Conservation (phyloP, 2,113 vertebrate species). For the Apus apus region DNA sequence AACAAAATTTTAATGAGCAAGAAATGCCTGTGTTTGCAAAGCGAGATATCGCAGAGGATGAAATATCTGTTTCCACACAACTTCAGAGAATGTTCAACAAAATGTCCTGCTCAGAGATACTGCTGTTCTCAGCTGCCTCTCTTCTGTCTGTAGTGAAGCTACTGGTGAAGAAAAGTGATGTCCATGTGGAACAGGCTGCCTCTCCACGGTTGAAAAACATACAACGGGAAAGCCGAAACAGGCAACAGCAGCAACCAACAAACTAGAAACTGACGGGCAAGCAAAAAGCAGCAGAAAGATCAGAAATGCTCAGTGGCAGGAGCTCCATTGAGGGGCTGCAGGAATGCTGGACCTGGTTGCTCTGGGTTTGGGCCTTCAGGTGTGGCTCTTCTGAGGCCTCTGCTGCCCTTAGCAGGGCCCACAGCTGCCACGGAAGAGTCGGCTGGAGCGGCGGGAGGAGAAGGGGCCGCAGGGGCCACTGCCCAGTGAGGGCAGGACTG, state of each 20-base stretch:
- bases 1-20: constrained; percentile 30
- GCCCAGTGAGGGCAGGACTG: neutral
- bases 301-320: neutral
- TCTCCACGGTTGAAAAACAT: neutral
- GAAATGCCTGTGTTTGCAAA: neutral
- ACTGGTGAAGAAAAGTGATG: neutral
- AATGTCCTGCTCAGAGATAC: neutral
- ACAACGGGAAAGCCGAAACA: rapidly evolving
- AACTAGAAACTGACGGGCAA: neutral
- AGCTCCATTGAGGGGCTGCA: neutral
- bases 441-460: neutral
- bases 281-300: neutral
- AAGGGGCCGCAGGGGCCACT: neutral
- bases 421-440: neutral
- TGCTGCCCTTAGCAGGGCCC: neutral
- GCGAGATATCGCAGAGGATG: neutral
- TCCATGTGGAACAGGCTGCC: neutral
- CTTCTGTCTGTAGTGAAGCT: neutral
- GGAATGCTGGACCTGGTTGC: rapidly evolving
- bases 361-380: rapidly evolving
- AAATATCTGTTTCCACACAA: neutral
- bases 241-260: neutral
- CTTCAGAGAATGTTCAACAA: neutral
- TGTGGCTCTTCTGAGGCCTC: neutral
- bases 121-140: neutral